Evolutionary conservation across 2,888 invertebrate species (phyloP), one percentile per base, ranked within the genome.

Genomic region (Tricholauxania praeusta): DNA sequence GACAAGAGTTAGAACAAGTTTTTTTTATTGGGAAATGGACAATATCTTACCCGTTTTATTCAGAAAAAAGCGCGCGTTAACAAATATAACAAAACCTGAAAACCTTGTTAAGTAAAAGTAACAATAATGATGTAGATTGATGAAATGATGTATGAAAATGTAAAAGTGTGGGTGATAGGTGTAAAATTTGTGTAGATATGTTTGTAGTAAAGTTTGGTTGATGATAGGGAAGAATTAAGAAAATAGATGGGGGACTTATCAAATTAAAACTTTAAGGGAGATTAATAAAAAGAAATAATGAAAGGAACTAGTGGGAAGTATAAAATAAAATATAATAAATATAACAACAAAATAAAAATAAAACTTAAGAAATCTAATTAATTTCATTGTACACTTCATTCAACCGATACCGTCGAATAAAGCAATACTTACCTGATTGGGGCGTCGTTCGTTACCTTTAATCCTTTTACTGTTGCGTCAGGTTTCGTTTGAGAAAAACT

Each of bases 401-500:
- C 87, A 87, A 89, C 89, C 89, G 89, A 90, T 90, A 90, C 89
- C 88, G 89, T 88, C 85, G 86, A 85, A 84, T 87, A 87, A 88
- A 87, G 86, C 81, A 14, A 88, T 89, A 89, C 90, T 89, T 88
- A 89, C 89, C 86, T 85, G 82, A 6, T 57, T 19, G 12, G 19
- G 57, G 57, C 12, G 12, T 17, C 5, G 10, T 39, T 39, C 10
- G 57, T 14, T 14, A 19, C 19, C 22, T 19, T 14, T 19, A 12
- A 28, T 12, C 4, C 57, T 19, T 6, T 19, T 28, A 19, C 17
- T 8, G 19, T 7, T 28, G 28, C 28, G 28, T 6, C 57, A 14
- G 39, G 3, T 2, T 15, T 4, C 47, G 17, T 47, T 15, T 10
- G 47, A 1, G 17, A 28, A 1, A 19, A 28, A 28, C 32, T 32